Evolutionary conservation across 2,888 invertebrate genomes (phyloP), one percentile per base, ranked within the genome.

Genomic region (Cantharis nigra): DNA sequence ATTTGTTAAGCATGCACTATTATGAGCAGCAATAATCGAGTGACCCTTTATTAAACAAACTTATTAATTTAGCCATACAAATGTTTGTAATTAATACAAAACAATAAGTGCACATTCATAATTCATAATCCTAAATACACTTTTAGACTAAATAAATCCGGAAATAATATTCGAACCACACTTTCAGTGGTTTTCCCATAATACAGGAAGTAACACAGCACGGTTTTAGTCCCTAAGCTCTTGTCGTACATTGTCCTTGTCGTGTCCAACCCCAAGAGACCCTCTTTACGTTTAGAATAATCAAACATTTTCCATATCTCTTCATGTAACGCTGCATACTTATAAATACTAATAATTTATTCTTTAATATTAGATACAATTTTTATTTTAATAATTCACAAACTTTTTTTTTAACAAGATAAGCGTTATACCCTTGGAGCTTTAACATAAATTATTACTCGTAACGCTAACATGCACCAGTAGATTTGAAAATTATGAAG

Each of bases 81-180:
- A 72, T 72, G 63, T 76, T 62, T 69, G 63, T 73, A 75, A 72
- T 78, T 78, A 78, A 76, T 78, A 76, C 33, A 75, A 76, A 71
- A 72, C 75, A 75, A 78, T 76, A 73, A 76, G 76, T 78, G 71
- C 20, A 33, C 65, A 73, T 67, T 49, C 71, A 67, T 78, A 76
- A 33, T 73, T 73, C 65, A 74, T 76, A 78, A 78, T 74, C 78
- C 78, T 76, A 78, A 78, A 78, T 78, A 78, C 74, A 76, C 76
- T 75, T 74, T 71, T 71, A 75, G 76, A 74, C 74, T 77, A 73
- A 78, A 80, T 79, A 80, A 80, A 79, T 80, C 80, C 80, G 80
- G 80, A 80, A 80, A 80, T 80, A 80, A 80, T 80, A 80, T 80
- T 80, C 80, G 75, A 75, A 74, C 77, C 79, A 73, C 79, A 77